Conservation (phyloP, 2,113 vertebrate genomes). For the Gambusia affinis region DNA sequence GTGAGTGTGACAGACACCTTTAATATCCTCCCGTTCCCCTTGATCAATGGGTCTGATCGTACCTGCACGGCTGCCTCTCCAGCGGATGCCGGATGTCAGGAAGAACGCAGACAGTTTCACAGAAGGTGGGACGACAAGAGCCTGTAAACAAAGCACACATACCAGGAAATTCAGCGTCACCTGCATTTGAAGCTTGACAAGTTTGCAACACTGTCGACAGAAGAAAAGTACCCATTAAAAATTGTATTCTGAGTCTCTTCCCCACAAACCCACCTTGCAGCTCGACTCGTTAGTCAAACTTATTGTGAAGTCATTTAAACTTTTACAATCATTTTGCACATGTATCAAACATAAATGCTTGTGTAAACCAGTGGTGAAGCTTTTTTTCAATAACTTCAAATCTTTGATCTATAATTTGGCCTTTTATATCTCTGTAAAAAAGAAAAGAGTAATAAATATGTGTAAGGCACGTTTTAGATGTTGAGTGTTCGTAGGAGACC, state of each 20-base stretch:
- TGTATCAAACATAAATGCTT: constrained; percentile 43
- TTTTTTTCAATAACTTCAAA: constrained; percentile 5
- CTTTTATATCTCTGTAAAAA: constrained; percentile 17
- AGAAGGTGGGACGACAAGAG: constrained; percentile 73
- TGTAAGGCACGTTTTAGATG: too few relatives aligned
- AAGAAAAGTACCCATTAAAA: constrained; percentile 51
- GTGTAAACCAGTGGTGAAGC: constrained; percentile 33
- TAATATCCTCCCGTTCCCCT: constrained; percentile 81
- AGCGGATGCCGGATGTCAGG: constrained; percentile 69
- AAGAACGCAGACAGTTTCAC: constrained; percentile 76
- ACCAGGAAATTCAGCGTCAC: constrained; percentile 72
- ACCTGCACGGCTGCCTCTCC: constrained; percentile 73
- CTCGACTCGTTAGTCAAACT: constrained; percentile 41
- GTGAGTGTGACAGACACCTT: constrained; percentile 87
- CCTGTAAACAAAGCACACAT: constrained; percentile 76
- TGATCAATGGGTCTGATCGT: constrained; percentile 77
- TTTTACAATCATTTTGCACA: constrained; percentile 43
- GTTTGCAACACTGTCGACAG: constrained; percentile 52
- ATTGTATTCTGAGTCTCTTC: constrained; percentile 4
- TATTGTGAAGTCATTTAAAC: constrained; percentile 49
- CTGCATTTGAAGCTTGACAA: constrained; percentile 65
- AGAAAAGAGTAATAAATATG: neutral
- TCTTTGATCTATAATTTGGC: constrained; percentile 23
- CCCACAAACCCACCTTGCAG: neutral
- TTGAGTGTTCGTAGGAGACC: too few relatives aligned